Conservation (phyloP, 2,888 invertebrate species). For the Eristalis arbustorum region DNA sequence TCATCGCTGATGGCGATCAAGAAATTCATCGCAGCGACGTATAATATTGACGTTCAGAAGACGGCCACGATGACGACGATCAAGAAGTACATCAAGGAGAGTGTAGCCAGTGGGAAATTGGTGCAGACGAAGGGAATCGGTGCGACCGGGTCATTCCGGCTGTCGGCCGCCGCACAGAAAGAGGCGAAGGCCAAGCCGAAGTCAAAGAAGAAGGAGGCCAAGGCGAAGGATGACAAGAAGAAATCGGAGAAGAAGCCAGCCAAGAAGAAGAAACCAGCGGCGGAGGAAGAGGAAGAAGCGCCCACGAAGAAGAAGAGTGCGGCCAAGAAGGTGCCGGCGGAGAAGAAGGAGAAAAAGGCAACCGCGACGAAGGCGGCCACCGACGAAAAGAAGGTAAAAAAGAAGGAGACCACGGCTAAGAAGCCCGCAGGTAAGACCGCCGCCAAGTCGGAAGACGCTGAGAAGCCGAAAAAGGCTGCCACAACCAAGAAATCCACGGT, state of each 20-base stretch:
- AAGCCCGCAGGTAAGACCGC: background rate
- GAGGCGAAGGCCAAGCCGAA: constrained; percentile 3
- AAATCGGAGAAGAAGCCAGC: background rate
- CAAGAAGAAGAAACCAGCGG: background rate
- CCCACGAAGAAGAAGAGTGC: background rate
- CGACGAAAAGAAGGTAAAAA: background rate
- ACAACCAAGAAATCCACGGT: background rate
- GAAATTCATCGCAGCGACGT: constrained; percentile 83
- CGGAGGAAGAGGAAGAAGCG: background rate
- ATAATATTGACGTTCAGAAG: constrained; percentile 83
- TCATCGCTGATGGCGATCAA: constrained; percentile 82
- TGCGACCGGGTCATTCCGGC: constrained; percentile 67
- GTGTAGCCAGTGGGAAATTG: constrained; percentile 82
- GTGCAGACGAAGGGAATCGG: constrained; percentile 70
- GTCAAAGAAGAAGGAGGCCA: background rate
- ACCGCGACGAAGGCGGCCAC: background rate
- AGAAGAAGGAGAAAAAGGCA: background rate
- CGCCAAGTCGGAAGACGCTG: background rate
- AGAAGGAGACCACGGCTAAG: background rate
- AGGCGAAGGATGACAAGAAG: background rate
- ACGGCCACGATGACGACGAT: constrained; percentile 81
- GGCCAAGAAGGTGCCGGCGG: background rate
- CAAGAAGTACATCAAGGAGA: constrained; percentile 82
- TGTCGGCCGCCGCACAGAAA: constrained; percentile 34
- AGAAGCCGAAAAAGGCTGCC: background rate